phyloP scores from a whole-genome alignment of 2,888 invertebrate species.

The Chalcosyrphus nemorum region DNA sequence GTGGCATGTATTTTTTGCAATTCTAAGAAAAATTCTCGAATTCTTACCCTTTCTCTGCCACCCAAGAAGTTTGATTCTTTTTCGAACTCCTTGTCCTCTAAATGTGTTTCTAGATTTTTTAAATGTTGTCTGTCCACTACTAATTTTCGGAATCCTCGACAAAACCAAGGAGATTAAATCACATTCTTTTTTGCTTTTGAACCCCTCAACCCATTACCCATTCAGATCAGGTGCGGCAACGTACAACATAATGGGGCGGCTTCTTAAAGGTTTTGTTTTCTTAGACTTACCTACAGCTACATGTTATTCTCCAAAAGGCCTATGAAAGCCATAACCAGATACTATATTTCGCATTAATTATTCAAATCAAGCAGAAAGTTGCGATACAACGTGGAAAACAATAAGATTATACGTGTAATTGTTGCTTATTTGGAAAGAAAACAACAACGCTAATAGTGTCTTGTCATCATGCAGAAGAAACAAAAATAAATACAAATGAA shows the following conservation, averaged over 20 bases:
- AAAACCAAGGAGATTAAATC: slow-evolving; percentile 24
- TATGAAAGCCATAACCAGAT: slow-evolving; percentile 28
- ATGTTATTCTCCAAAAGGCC: slow-evolving; percentile 40
- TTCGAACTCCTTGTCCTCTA: slow-evolving; percentile 19
- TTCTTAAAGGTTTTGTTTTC: slow-evolving; percentile 56
- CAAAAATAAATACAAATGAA: background rate
- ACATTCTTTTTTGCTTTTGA: slow-evolving; percentile 26
- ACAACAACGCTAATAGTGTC: slow-evolving; percentile 34
- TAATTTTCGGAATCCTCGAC: slow-evolving; percentile 51
- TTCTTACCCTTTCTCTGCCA: slow-evolving; percentile 8
- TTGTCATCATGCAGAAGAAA: slow-evolving; percentile 11
- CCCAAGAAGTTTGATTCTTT: slow-evolving; percentile 15
- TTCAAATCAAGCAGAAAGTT: slow-evolving; percentile 65
- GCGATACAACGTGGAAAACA: slow-evolving; percentile 59
- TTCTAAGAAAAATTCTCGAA: slow-evolving; percentile 31
- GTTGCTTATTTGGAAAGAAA: slow-evolving; percentile 48
- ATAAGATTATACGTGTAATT: slow-evolving; percentile 60
- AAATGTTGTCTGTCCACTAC: slow-evolving; percentile 11
- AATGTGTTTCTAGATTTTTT: slow-evolving; percentile 17
- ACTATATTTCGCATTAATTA: slow-evolving; percentile 58
- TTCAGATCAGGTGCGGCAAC: slow-evolving; percentile 49
- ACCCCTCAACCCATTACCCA: slow-evolving; percentile 30
- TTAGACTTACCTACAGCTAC: slow-evolving; percentile 16
- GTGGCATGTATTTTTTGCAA: background rate
- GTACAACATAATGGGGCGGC: slow-evolving; percentile 57